Evolutionary conservation across 2,888 invertebrate species (phyloP).

Genomic region (Aphodius sticticus): DNA sequence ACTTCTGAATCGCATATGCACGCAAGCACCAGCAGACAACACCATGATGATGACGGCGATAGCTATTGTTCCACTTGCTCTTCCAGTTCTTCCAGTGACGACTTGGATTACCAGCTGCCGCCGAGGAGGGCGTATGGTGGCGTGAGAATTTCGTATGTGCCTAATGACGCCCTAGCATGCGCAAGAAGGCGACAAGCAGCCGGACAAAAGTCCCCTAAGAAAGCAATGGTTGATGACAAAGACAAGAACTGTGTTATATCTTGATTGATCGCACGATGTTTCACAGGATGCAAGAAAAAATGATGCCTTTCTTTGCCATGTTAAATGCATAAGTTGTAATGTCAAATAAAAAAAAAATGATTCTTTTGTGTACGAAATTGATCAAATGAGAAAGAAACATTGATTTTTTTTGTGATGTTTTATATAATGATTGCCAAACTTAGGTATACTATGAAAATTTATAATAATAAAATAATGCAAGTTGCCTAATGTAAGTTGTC

Average conservation of each 20-base stretch:
- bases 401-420: neutral
- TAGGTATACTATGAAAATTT: neutral
- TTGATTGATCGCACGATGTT: slow-evolving; percentile 65
- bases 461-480: neutral
- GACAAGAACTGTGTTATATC: slow-evolving; percentile 88
- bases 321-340: neutral
- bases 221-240: slow-evolving; percentile 63
- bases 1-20: slow-evolving; percentile 54
- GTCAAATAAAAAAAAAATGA: no score
- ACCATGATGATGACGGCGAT: slow-evolving; percentile 70
- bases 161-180: slow-evolving; percentile 88
- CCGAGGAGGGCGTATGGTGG: slow-evolving; percentile 86
- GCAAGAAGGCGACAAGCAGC: slow-evolving; percentile 70
- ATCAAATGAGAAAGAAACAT: no score
- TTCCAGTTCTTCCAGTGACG: slow-evolving; percentile 84
- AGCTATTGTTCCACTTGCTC: slow-evolving; percentile 93
- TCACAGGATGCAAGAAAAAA: neutral
- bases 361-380: no score
- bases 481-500: neutral
- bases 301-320: neutral
- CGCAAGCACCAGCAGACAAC: slow-evolving; percentile 49
- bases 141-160: slow-evolving; percentile 90
- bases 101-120: slow-evolving; percentile 86
- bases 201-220: slow-evolving; percentile 57
- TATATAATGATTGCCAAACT: neutral